phyloP scores from a whole-genome alignment of 2,113 vertebrate species.

The Fukomys damarensis region DNA sequence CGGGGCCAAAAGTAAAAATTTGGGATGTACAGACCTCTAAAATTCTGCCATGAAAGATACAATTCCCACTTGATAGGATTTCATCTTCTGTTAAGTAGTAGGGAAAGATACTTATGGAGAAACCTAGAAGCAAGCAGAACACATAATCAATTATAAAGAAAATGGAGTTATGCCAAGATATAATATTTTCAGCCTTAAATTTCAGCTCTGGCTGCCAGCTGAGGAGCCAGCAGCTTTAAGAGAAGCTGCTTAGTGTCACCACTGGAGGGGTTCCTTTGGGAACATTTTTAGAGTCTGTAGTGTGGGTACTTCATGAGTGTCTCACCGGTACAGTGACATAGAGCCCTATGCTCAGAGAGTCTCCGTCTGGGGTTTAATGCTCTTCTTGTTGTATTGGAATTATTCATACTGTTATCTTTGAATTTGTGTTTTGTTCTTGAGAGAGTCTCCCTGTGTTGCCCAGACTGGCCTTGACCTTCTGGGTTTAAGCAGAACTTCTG shows the following conservation, averaged over 20 bases:
- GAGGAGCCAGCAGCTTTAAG: not conserved
- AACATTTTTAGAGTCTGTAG: not conserved
- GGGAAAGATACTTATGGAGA: not conserved
- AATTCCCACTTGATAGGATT: not conserved
- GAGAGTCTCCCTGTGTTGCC: not conserved
- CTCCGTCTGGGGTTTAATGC: not conserved
- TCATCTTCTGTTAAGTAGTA: not conserved
- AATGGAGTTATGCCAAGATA: not conserved
- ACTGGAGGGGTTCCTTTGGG: not conserved
- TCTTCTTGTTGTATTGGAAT: not conserved
- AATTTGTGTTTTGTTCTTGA: not conserved
- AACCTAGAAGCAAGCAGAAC: not conserved
- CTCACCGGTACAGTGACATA: not conserved
- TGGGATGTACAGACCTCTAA: not conserved
- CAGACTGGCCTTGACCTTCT: not conserved
- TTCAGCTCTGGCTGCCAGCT: not conserved
- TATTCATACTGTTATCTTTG: slow-evolving; percentile 14
- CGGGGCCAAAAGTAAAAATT: not conserved
- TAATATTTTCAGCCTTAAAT: slow-evolving; percentile 1
- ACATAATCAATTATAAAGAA: slow-evolving; percentile 1
- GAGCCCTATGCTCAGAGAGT: not conserved
- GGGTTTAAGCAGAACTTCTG: not conserved
- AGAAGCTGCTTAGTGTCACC: not conserved
- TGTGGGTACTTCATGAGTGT: not conserved
- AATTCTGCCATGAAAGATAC: not conserved